phyloP scores from a whole-genome alignment of 2,888 invertebrate genomes.

The Hyles lineata region DNA sequence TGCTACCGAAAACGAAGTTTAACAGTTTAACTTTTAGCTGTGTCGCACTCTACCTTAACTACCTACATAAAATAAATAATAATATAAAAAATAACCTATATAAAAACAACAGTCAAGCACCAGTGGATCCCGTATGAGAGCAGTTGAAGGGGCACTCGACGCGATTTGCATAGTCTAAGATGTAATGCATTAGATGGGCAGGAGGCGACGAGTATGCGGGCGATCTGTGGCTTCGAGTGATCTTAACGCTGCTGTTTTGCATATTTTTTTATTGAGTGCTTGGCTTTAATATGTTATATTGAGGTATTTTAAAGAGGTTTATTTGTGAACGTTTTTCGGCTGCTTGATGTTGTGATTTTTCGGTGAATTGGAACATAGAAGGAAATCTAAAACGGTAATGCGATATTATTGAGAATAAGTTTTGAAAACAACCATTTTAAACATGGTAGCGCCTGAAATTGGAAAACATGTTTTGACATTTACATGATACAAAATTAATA shows the following conservation, averaged over 20 bases:
- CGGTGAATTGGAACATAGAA: background rate
- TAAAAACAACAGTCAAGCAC: conserved; percentile 33
- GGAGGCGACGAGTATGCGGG: conserved; percentile 64
- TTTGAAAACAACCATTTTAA: too few relatives aligned
- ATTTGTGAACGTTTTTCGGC: too few relatives aligned
- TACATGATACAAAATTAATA: too few relatives aligned
- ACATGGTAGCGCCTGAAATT: too few relatives aligned
- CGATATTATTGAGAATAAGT: too few relatives aligned
- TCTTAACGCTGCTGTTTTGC: conserved; percentile 51
- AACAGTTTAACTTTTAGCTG: too few relatives aligned
- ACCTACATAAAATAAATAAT: background rate
- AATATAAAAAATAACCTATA: background rate
- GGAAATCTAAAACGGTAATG: too few relatives aligned
- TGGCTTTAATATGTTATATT: conserved; percentile 3
- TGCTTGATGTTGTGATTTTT: too few relatives aligned
- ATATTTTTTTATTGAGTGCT: conserved; percentile 45
- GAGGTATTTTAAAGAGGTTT: too few relatives aligned
- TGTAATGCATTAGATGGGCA: conserved; percentile 50
- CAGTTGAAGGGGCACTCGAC: conserved; percentile 44
- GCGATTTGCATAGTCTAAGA: conserved; percentile 63
- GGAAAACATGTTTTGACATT: too few relatives aligned
- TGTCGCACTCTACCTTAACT: too few relatives aligned
- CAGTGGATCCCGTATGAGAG: conserved; percentile 33
- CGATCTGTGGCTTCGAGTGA: conserved; percentile 52
- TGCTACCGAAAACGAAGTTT: too few relatives aligned